Base-by-base conservation (phyloP, 2,113 vertebrate genomes). In the Grammomys dolichurus region DNA sequence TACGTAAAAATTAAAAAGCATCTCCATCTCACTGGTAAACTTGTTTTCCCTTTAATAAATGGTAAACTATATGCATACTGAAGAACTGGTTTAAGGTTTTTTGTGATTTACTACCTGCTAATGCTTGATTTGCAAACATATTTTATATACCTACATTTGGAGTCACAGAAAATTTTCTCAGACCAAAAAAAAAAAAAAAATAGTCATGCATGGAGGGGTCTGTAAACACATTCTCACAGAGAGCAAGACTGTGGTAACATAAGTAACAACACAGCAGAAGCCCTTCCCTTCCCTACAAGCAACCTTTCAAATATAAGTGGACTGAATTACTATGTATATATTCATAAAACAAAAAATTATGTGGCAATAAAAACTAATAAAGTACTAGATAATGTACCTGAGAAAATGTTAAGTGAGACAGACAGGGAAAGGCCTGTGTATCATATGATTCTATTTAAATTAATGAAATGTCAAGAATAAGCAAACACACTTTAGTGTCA, bases 321-420 rank as follows among this genome's bases (percentile, higher is more conserved):
- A 96, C 75, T 72, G 46, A 96, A 58, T 84, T 43, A 63, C 8
- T 48, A 22, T 28, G 11, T 65, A 2, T 26, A 82, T 28, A 73
- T 46, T 17, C 28, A 63, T 58, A 90, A 31, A 90, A 72, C 28
- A 56, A 56, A 92, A 70, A 63, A 90, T 7, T 40, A 36, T 3
- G 31, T 92, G 20, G n/a, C 51, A 87, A 75, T 48, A 90, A 86
- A 94, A 94, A 89, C 40, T 58, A 80, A 72, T 51, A n/a, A 90
- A n/a, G n/a, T 56, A 90, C 5, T 46, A 67, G 14, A 89, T 33
- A 20, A 88, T 58, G 31, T 70, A 91, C 7, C 40, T 88, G 22
- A 94, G 92, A 95, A 92, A 69, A 70, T 6, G 26, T 69, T 86
- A 95, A 60, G 12, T 92, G 22, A 92, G 86, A 87, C 93, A 75